Evolutionary conservation across 2,797 vertebrate species (phyloP).

Genomic region (Myripristis murdjan): DNA sequence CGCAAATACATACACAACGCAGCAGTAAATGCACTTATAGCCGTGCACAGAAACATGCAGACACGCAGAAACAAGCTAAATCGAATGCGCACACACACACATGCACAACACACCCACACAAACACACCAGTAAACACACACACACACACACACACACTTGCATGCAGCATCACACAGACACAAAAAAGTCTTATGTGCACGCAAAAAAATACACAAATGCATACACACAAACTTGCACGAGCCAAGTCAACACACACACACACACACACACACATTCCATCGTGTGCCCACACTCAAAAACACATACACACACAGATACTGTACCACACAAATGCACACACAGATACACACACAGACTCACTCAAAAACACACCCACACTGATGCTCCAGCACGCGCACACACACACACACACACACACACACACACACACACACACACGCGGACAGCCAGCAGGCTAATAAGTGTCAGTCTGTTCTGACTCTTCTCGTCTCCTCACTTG

Average conservation of each 20-base stretch:
- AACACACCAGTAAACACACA: neutral
- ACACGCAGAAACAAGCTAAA: no score
- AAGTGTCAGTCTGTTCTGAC: constrained; percentile 19
- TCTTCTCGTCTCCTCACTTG: neutral
- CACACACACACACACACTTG: neutral
- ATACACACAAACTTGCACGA: neutral
- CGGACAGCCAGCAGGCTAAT: constrained; percentile 21
- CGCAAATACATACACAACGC: no score
- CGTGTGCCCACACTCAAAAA: neutral
- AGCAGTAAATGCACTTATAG: no score
- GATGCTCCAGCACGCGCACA: neutral
- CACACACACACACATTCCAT: neutral
- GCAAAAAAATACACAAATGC: neutral
- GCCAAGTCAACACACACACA: neutral
- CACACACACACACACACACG: constrained; percentile 11
- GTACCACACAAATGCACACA: neutral
- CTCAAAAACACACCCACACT: neutral
- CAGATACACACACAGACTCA: neutral
- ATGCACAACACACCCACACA: no score
- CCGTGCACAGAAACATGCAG: no score
- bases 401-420: constrained; percentile 4
- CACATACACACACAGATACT: no score
- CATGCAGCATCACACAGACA: neutral
- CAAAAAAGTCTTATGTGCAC: no score
- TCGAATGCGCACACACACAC: no score